Base-by-base conservation (phyloP, 1,140 invertebrate genomes). In the Papilio machaon region DNA sequence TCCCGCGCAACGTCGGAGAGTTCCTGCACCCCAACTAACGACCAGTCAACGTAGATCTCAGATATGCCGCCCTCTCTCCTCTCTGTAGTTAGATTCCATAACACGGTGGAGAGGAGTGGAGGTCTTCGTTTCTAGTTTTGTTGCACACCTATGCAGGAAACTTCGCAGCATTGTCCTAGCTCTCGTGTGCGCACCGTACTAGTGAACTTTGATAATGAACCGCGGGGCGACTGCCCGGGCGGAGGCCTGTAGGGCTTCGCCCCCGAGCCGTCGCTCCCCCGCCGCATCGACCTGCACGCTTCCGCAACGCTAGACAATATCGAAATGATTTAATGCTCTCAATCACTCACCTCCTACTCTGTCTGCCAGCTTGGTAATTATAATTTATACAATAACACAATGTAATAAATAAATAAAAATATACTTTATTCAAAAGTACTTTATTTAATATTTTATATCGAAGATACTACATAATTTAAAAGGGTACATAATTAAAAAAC, bases 181-280 rank as follows among this genome's bases (percentile, higher is more conserved):
- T 54, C 54, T 46, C 82, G 82, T 88, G 88, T 90, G 89, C 90
- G 89, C 85, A 83, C 52, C 88, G 91, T 90, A 91, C 89, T 90
- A 91, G 89, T 93, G 92, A 94, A 94, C 92, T 93, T 94, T 94
- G 91, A 90, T 93, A 94, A 94, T 94, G 92, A 94, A 94, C 92
- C 88, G 85, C 87, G 88, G 86, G 90, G 88, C 88, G 86, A 88
- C 90, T 90, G 91, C 87, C 90, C 88, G 88, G 87, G 87, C 81
- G 78, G 84, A 85, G 86, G 83, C 80, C 83, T 85, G 85, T 84
- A 83, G 81, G 82, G 73, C 83, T 85, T 85, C 82, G 85, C 83
- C 84, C 84, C 82, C 82, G 54, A 74, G 19, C 83, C 84, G 73
- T 75, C 79, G 73, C 81, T 73, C 82, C 83, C 82, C 83, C 86